These are phyloP conservation scores for Sminthopsis crassicaudata DNA, from an alignment of 2,113 vertebrate genomes.

Conservation along the genomic window DNA sequence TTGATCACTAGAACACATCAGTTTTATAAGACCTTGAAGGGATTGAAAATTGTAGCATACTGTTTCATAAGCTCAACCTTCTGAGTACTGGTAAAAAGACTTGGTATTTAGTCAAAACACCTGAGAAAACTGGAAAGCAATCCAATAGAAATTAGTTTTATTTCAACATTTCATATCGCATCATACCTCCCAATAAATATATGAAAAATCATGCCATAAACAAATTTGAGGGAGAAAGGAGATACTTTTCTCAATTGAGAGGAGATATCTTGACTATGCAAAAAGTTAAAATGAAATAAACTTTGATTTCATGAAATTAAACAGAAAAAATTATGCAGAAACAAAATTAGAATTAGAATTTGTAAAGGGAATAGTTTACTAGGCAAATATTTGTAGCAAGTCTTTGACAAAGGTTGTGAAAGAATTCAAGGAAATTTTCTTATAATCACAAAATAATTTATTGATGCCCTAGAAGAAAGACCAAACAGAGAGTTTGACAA, in stretches of 20 bases:
- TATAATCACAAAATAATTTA: too few relatives aligned
- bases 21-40: not conserved
- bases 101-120: not conserved
- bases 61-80: not conserved
- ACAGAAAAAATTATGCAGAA: not conserved
- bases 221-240: not conserved
- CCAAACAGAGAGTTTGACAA: too few relatives aligned
- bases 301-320: not conserved
- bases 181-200: not conserved
- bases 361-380: not conserved
- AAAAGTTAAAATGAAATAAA: not conserved
- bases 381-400: not conserved
- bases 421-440: too few relatives aligned
- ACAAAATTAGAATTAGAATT: not conserved
- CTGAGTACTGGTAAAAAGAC: not conserved
- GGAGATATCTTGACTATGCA: not conserved
- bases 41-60: not conserved
- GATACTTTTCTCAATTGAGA: not conserved
- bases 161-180: not conserved
- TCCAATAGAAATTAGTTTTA: not conserved
- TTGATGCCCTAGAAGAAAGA: too few relatives aligned
- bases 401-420: not conserved
- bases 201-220: not conserved
- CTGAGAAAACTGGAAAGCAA: not conserved
- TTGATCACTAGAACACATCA: not conserved